A percentile compares a stretch with the other conserved stretches of the same genome.
These are phyloP conservation scores for Pseudobourletiella spinata DNA, from an alignment of 1,140 invertebrate genomes.

Conservation along the genomic window DNA sequence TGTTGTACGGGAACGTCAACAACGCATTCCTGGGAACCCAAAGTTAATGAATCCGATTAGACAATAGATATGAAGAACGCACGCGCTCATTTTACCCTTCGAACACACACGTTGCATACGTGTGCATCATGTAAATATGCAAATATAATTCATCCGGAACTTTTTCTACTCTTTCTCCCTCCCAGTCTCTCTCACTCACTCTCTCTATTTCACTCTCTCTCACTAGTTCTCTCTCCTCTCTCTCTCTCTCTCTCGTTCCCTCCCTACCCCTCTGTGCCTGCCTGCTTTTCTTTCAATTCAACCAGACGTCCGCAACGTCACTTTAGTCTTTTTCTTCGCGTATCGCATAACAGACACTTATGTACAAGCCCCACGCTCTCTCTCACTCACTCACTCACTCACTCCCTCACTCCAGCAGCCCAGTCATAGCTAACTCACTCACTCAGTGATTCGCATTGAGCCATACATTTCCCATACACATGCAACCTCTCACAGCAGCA, in stretches of 20 bases:
- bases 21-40: slow-evolving; percentile 35
- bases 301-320: neutral
- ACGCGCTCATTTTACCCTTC: slow-evolving; percentile 19
- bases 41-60: slow-evolving; percentile 36
- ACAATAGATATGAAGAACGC: slow-evolving; percentile 35
- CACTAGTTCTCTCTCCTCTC: neutral
- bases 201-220: neutral
- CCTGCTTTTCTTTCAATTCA: neutral
- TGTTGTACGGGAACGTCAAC: slow-evolving; percentile 32
- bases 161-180: slow-evolving; percentile 5
- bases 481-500: too few species aligned
- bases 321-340: slow-evolving; percentile 4
- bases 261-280: neutral
- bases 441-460: too few species aligned
- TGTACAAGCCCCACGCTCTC: neutral
- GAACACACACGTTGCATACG: slow-evolving; percentile 16
- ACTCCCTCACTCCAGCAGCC: neutral
- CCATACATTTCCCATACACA: too few species aligned
- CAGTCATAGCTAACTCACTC: neutral
- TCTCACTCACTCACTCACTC: neutral
- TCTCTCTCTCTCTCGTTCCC: neutral
- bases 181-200: neutral
- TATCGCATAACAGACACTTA: slow-evolving; percentile 6
- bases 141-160: slow-evolving; percentile 13
- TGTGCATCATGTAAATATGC: slow-evolving; percentile 14